Percentiles rank a stretch among this genome's conserved stretches.
Evolutionary conservation across 2,113 vertebrate genomes (phyloP).

Genomic region (Thunnus thynnus): DNA sequence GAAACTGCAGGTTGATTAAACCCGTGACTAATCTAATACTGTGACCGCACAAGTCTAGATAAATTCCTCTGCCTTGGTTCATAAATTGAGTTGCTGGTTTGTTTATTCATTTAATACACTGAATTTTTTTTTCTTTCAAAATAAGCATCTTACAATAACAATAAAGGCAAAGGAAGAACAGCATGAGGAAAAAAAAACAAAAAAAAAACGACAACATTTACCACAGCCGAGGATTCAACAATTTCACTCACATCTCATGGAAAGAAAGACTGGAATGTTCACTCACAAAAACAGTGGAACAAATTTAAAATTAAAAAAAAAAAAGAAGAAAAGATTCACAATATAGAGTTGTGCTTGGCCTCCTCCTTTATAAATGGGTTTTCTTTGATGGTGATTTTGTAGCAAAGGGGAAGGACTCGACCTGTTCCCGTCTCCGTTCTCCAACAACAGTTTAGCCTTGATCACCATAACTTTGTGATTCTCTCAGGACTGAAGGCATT

Average conservation of each 20-base stretch:
- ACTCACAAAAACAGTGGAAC: slow-evolving; percentile 62
- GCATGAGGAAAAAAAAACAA: slow-evolving; percentile 59
- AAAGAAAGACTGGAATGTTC: slow-evolving; percentile 75
- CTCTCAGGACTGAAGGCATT: slow-evolving; percentile 64
- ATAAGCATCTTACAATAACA: slow-evolving; percentile 77
- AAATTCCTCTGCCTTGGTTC: slow-evolving; percentile 64
- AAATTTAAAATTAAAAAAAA: slow-evolving; percentile 37
- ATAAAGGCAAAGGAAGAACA: slow-evolving; percentile 76
- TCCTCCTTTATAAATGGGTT: slow-evolving; percentile 35
- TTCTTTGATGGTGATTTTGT: slow-evolving; percentile 27
- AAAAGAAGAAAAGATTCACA: slow-evolving; percentile 44
- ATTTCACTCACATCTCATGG: slow-evolving; percentile 66
- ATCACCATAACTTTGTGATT: slow-evolving; percentile 25
- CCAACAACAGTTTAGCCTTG: slow-evolving; percentile 19
- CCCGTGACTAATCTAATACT: slow-evolving; percentile 31
- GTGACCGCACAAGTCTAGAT: slow-evolving; percentile 25
- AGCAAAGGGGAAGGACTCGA: slow-evolving; percentile 11
- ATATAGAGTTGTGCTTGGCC: slow-evolving; percentile 81
- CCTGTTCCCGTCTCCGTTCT: slow-evolving; percentile 35
- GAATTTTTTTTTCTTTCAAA: slow-evolving; percentile 54
- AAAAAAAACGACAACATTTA: slow-evolving; percentile 53
- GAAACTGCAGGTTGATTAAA: slow-evolving; percentile 25
- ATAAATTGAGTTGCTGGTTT: slow-evolving; percentile 70
- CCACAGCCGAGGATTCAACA: slow-evolving; percentile 67
- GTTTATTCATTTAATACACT: slow-evolving; percentile 70